Base-by-base conservation (phyloP, 2,888 invertebrate species). In the Dinocampus coccinellae region DNA sequence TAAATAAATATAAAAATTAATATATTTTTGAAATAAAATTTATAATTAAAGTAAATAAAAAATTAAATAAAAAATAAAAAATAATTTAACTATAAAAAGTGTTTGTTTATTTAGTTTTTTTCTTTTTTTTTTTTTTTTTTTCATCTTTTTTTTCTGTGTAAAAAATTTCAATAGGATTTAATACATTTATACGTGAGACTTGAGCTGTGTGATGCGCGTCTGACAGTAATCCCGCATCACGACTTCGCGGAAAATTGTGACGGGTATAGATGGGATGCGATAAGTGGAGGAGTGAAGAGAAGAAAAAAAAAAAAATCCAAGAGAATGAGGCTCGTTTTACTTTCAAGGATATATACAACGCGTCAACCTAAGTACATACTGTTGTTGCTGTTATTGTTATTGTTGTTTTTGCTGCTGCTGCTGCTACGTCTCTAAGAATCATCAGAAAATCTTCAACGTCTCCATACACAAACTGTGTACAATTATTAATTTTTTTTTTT, bases 401-500 rank as follows among this genome's bases (percentile, higher is more conserved):
- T 39, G 13, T n/a, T 39, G 39, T 39, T 33, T 3, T 4, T 3
- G 33, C 33, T 33, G 33, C 3, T 39, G 66, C 61, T 34, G 52
- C 63, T 58, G 47, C 24, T 39, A 61, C 47, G 33, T 65, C 64
- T 67, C 34, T 65, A 47, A 69, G 60, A 73, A 76, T 74, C 74
- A 72, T 34, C 65, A 55, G 53, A 68, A 33, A 63, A 76, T 74
- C 76, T 76, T 55, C 36, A 74, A 70, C 74, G 73, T 76, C 73
- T 73, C 73, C 67, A 72, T 74, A 73, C 72, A 71, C 64, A 47
- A 34, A 10, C 13, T 26, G n/a, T 39, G 7, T 47, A 47, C 9
- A 24, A 10, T 47, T 58, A 13, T 69, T 55, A 39, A 22, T 11
- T 24, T 24, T 13, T 55, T 55, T 26, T 55, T 62, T 60, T 61